Percentiles rank a stretch among this genome's conserved stretches.
phyloP scores from a whole-genome alignment of 2,888 invertebrate genomes.

The Cetonia aurata region DNA sequence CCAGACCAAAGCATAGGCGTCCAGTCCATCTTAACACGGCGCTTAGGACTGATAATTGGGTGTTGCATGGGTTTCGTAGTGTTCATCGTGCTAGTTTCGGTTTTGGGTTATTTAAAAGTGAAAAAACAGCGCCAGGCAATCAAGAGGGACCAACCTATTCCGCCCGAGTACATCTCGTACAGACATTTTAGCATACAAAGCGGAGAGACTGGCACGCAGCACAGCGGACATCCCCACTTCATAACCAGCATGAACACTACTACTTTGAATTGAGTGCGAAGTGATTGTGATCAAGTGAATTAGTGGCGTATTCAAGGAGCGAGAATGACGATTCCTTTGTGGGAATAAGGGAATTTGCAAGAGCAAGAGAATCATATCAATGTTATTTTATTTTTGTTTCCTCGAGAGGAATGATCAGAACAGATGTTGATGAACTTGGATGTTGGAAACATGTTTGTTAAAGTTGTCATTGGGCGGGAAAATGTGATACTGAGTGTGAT shows the following conservation, averaged over 20 bases:
- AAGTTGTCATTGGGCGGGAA: too few relatives aligned
- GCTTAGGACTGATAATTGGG: constrained; percentile 87
- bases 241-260: constrained; percentile 65
- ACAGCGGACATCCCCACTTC: constrained; percentile 64
- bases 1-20: constrained; percentile 68
- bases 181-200: constrained; percentile 79
- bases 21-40: constrained; percentile 82
- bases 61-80: constrained; percentile 89
- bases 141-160: constrained; percentile 79
- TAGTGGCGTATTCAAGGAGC: too few relatives aligned
- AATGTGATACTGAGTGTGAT: too few relatives aligned
- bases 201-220: constrained; percentile 68
- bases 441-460: too few relatives aligned
- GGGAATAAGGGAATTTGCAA: too few relatives aligned
- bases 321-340: background rate
- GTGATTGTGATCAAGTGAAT: background rate
- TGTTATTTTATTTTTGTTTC: too few relatives aligned
- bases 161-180: constrained; percentile 87
- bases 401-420: too few relatives aligned
- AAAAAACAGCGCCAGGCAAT: constrained; percentile 84
- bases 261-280: constrained; percentile 56
- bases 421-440: too few relatives aligned
- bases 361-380: too few relatives aligned
- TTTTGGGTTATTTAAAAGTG: constrained; percentile 85
- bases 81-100: constrained; percentile 86